Conservation (phyloP, 2,797 vertebrate genomes). For the Dryobates pubescens region DNA sequence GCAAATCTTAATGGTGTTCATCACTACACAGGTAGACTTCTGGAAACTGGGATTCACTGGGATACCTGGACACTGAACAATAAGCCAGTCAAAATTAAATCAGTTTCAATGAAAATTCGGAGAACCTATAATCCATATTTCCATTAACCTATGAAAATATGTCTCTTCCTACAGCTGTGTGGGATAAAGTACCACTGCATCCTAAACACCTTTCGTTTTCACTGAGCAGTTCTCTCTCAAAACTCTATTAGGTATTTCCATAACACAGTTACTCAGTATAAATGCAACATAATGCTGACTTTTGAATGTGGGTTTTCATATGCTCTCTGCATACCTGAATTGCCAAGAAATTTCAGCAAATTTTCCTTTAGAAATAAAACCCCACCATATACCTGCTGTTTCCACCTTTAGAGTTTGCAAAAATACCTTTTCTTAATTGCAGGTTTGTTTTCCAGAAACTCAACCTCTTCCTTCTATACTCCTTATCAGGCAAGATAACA, state of each 20-base stretch:
- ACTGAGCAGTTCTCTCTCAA: not conserved
- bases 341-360: not conserved
- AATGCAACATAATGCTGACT: not conserved
- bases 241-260: not conserved
- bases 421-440: not conserved
- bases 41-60: constrained; percentile 83
- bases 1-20: constrained; percentile 89
- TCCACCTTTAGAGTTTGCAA: not conserved
- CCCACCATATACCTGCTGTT: not conserved
- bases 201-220: not conserved
- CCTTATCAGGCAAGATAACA: not conserved
- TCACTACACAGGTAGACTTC: constrained; percentile 76
- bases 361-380: not conserved
- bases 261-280: not conserved
- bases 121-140: constrained; percentile 80
- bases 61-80: constrained; percentile 87
- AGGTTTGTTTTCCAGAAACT: not conserved
- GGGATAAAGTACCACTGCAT: not conserved
- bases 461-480: not conserved
- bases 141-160: constrained; percentile 52
- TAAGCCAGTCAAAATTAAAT: constrained; percentile 84
- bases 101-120: constrained; percentile 92
- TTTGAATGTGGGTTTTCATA: not conserved
- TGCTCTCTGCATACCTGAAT: not conserved
- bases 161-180: not conserved